Conservation (phyloP, 2,888 invertebrate genomes). For the Drosophila setosimentum region DNA sequence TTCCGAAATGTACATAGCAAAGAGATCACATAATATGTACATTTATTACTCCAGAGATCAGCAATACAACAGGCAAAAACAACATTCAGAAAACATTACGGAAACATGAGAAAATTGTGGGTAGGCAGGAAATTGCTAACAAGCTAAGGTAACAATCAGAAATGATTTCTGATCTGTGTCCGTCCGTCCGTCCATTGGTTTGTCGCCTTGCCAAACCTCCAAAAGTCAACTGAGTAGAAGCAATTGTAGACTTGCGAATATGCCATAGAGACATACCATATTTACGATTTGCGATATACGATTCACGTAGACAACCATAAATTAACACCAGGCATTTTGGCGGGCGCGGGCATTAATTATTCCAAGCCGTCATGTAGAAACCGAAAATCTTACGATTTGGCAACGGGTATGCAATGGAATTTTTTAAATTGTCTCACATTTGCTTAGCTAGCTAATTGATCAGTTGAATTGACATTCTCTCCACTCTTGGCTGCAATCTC, state of each 20-base stretch:
- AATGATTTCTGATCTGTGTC: conserved; percentile 50
- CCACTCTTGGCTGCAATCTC: conserved; percentile 33
- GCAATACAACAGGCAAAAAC: conserved; percentile 5
- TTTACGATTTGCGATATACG: conserved; percentile 50
- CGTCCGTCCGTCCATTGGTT: neutral
- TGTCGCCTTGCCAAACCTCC: conserved; percentile 53
- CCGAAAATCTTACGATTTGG: conserved; percentile 43
- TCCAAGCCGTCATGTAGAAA: conserved; percentile 44
- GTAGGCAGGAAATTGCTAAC: conserved; percentile 72
- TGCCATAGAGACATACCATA: conserved; percentile 45
- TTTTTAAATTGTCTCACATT: conserved; percentile 72
- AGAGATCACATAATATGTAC: neutral
- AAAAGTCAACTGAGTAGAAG: conserved; percentile 28
- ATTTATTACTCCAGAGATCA: conserved; percentile 10
- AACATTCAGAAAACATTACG: conserved; percentile 9
- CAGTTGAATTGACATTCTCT: conserved; percentile 43
- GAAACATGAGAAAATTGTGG: conserved; percentile 35
- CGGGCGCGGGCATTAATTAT: conserved; percentile 71
- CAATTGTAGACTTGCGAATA: conserved; percentile 56
- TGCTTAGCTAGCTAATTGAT: conserved; percentile 66
- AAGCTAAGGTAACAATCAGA: conserved; percentile 59
- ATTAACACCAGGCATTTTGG: conserved; percentile 67
- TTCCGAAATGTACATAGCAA: conserved; percentile 1
- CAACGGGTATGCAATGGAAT: conserved; percentile 45
- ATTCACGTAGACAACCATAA: conserved; percentile 72